Evolutionary conservation across 2,888 invertebrate genomes (phyloP), one percentile per base, ranked within the genome.

Genomic region (Dryobotodes eremita): DNA sequence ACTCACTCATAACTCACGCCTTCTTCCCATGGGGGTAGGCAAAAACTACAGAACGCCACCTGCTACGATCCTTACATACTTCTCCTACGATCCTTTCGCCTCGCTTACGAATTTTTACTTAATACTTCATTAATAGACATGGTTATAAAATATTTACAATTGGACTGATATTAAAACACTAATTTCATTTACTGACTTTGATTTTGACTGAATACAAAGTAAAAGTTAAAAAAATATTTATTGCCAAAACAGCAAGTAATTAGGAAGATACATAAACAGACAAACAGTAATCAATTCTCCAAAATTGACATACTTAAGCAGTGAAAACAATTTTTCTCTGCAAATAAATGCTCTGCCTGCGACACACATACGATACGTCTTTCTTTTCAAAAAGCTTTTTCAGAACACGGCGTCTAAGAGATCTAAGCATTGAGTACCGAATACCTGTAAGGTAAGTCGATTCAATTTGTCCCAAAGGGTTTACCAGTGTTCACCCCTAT

Each of bases 391-490:
- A 70, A 71, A 36, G 36, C 15, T 69, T 78, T 78, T 71, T 62
- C 36, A 26, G 57, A 80, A 65, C n/a, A 61, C 66, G 71, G 79
- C 36, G 55, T 86, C 76, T 71, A 84, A 84, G 42, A 53, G 68
- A 72, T 53, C 48, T 36, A 46, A 59, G 61, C 75, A 77, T 83
- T 76, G 80, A 87, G 79, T 62, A 76, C 80, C 65, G 48, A 72
- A 80, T 87, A 79, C 71, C 72, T 80, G 77, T 80, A 76, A 80
- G 85, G 85, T 86, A 86, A 84, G 86, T 85, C 87, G 85, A 90
- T 91, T 89, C 88, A 89, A 91, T 91, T 91, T 88, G 89, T 88
- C 86, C 85, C 82, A 83, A 79, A 85, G 85, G 82, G 84, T 87
- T 89, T 87, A 80, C 84, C 85, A 79, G 66, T 61, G 71, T 78